A percentile compares a stretch with the other conserved stretches of the same genome.
phyloP scores from a whole-genome alignment of 2,888 invertebrate species.

The Leucoma salicis region DNA sequence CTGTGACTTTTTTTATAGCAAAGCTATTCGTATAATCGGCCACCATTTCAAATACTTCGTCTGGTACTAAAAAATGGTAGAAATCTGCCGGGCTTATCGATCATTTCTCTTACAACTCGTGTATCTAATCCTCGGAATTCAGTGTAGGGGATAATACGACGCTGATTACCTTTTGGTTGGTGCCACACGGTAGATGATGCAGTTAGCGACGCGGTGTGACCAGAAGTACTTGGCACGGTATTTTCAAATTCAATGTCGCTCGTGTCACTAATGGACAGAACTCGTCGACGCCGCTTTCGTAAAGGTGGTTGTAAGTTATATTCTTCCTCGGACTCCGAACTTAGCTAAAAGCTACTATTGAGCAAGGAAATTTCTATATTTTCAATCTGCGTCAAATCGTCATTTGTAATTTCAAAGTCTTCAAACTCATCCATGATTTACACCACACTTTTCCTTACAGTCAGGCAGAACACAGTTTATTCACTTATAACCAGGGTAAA shows the following conservation, averaged over 20 bases:
- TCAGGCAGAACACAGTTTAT: not conserved
- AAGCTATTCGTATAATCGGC: slow-evolving; percentile 36
- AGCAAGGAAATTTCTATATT: not conserved
- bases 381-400: slow-evolving; percentile 2
- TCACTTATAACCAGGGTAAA: not conserved
- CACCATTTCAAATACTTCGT: slow-evolving; percentile 35
- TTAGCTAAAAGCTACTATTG: not conserved
- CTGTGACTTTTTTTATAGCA: slow-evolving; percentile 30
- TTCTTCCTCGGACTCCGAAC: not conserved
- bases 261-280: not conserved
- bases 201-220: not conserved
- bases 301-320: not conserved
- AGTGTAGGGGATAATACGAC: not conserved
- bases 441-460: too few species aligned
- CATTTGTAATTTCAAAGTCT: slow-evolving; percentile 1
- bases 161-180: not conserved
- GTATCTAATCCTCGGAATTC: not conserved
- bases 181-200: not conserved
- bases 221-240: not conserved
- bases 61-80: slow-evolving; percentile 35
- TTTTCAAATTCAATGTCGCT: not conserved
- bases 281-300: not conserved
- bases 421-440: slow-evolving; percentile 1
- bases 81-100: slow-evolving; percentile 31
- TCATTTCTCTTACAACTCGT: slow-evolving; percentile 21